Conservation (phyloP, 1,140 invertebrate species). For the Drosophila leontia region DNA sequence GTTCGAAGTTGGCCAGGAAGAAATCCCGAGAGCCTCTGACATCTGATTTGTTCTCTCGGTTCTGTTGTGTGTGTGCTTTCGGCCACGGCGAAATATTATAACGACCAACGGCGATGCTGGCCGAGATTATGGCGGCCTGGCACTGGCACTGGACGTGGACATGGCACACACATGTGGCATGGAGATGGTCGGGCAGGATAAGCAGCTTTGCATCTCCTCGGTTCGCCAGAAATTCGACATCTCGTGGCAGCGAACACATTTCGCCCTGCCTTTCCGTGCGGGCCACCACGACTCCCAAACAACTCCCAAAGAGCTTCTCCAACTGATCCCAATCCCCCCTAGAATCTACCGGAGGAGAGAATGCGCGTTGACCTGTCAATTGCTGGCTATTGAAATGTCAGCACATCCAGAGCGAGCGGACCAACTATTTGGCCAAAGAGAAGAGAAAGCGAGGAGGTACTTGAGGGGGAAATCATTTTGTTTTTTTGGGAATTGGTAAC, state of each 20-base stretch:
- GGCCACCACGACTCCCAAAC: slow-evolving; percentile 25
- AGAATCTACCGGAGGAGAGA: slow-evolving; percentile 16
- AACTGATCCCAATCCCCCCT: neutral
- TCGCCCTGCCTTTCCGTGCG: slow-evolving; percentile 45
- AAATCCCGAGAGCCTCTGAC: slow-evolving; percentile 61
- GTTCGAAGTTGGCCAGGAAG: slow-evolving; percentile 39
- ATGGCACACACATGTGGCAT: slow-evolving; percentile 50
- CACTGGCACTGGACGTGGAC: slow-evolving; percentile 26
- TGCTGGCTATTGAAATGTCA: slow-evolving; percentile 85
- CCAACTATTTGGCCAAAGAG: slow-evolving; percentile 13
- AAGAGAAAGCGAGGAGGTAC: neutral
- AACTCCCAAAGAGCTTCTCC: neutral
- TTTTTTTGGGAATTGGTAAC: neutral
- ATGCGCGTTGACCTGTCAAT: slow-evolving; percentile 85
- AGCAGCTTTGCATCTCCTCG: slow-evolving; percentile 40
- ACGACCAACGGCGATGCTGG: slow-evolving; percentile 75
- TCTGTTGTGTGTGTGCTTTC: slow-evolving; percentile 43
- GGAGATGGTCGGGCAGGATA: slow-evolving; percentile 47
- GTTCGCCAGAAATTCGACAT: slow-evolving; percentile 61
- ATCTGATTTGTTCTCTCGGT: slow-evolving; percentile 75
- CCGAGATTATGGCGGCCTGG: slow-evolving; percentile 50
- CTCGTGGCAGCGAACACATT: slow-evolving; percentile 37
- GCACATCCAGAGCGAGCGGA: slow-evolving; percentile 45
- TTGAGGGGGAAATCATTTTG: too few species aligned
- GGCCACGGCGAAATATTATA: slow-evolving; percentile 81